Conservation (phyloP, 2,113 vertebrate species). For the Chitala chitala region DNA sequence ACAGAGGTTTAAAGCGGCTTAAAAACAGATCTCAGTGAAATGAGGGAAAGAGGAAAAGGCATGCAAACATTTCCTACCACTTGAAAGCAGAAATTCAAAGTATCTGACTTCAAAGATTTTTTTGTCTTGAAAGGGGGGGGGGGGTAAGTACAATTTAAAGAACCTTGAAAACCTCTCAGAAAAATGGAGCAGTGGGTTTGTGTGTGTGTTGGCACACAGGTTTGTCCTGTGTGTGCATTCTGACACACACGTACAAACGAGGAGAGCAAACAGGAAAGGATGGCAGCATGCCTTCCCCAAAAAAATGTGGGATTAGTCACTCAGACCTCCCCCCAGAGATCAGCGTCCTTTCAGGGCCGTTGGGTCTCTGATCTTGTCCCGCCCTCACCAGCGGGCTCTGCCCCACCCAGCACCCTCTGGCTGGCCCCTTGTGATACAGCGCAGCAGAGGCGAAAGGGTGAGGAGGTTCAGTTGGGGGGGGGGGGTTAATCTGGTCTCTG, state of each 20-base stretch:
- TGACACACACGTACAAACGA: too few relatives aligned
- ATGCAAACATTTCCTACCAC: conserved; percentile 33
- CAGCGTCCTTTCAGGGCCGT: not conserved
- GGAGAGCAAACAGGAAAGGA: not conserved
- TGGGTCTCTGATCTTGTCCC: not conserved
- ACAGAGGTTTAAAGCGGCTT: conserved; percentile 10
- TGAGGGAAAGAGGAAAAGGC: not conserved
- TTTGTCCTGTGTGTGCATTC: not conserved
- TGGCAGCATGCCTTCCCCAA: not conserved
- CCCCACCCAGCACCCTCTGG: not conserved
- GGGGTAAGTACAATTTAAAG: not conserved
- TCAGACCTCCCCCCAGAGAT: not conserved
- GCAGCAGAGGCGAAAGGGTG: not conserved
- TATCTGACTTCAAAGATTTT: conserved; percentile 21
- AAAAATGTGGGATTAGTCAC: not conserved
- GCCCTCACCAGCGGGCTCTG: not conserved
- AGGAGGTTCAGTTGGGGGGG: not conserved
- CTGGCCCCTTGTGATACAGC: not conserved
- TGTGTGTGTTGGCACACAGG: not conserved
- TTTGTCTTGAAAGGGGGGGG: conserved; percentile 8
- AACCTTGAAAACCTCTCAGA: not conserved
- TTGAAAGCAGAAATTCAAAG: conserved; percentile 35
- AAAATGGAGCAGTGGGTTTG: not conserved
- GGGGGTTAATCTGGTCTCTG: conserved; percentile 22
- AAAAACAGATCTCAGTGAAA: conserved; percentile 16